These are phyloP conservation scores for Chironomus striatipennis DNA, from an alignment of 1,140 invertebrate genomes.

Conservation along the genomic window DNA sequence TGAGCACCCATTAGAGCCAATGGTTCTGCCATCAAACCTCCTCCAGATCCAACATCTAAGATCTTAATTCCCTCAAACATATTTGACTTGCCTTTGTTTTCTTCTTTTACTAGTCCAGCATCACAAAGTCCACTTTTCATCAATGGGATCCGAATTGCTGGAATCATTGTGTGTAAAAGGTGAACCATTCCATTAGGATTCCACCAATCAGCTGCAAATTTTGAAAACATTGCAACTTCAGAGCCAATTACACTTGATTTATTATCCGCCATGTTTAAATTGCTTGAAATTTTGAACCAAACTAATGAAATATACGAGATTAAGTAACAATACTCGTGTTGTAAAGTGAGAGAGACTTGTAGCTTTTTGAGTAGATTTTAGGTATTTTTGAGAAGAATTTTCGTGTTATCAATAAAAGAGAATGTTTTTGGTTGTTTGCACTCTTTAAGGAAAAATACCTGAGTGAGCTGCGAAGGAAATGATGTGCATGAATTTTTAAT, in stretches of 20 bases:
- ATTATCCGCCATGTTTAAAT: not conserved
- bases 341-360: too few relatives aligned
- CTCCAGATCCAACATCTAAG: slow-evolving; percentile 78
- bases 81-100: slow-evolving; percentile 29
- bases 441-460: too few relatives aligned
- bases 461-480: too few relatives aligned
- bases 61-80: slow-evolving; percentile 55
- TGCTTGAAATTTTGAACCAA: not conserved
- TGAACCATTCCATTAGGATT: slow-evolving; percentile 41
- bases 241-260: not conserved
- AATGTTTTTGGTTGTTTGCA: too few relatives aligned
- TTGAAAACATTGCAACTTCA: slow-evolving; percentile 40
- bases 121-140: slow-evolving; percentile 54
- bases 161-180: slow-evolving; percentile 48
- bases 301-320: too few relatives aligned
- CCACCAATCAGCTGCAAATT: slow-evolving; percentile 49
- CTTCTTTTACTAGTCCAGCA: slow-evolving; percentile 29
- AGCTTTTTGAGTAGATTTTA: too few relatives aligned
- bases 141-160: slow-evolving; percentile 36
- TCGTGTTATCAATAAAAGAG: too few relatives aligned
- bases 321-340: too few relatives aligned
- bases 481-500: too few relatives aligned
- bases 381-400: too few relatives aligned
- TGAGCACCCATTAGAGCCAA: slow-evolving; percentile 48
- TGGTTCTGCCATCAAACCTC: slow-evolving; percentile 39